Conservation (phyloP, 1,140 invertebrate genomes). For the Gryllus bimaculatus region DNA sequence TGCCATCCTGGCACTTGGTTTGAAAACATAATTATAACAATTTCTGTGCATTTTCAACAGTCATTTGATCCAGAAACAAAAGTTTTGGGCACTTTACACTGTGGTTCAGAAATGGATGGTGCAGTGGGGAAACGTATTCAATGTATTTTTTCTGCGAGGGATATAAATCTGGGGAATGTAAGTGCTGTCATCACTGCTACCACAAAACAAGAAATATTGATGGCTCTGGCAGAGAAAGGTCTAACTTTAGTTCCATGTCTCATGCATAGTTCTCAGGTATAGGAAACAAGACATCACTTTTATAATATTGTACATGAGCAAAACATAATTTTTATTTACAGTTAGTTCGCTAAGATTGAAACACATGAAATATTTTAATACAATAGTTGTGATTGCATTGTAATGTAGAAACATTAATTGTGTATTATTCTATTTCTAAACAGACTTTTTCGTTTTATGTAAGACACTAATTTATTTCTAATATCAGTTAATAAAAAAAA, state of each 20-base stretch:
- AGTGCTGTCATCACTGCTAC: constrained; percentile 39
- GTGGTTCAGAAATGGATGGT: constrained; percentile 13
- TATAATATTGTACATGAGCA: background rate
- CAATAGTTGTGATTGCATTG: background rate
- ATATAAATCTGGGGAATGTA: constrained; percentile 35
- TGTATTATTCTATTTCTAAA: too few species aligned
- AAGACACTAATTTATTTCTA: too few species aligned
- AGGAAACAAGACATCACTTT: background rate
- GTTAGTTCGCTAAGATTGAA: background rate
- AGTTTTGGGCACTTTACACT: constrained; percentile 21
- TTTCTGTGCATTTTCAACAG: constrained; percentile 41
- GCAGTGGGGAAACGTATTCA: constrained; percentile 35
- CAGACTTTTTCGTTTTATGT: too few species aligned
- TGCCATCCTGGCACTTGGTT: too few species aligned
- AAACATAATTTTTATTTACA: background rate
- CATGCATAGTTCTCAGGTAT: constrained; percentile 36
- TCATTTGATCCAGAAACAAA: constrained; percentile 33
- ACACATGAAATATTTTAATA: background rate
- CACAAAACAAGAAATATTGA: constrained; percentile 31
- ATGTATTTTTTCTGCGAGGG: constrained; percentile 38
- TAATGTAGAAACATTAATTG: too few species aligned
- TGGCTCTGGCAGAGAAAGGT: constrained; percentile 32
- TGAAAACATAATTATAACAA: too few species aligned
- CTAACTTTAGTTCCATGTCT: constrained; percentile 40
- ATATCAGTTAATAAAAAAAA: too few species aligned